phyloP scores from a whole-genome alignment of 1,140 invertebrate genomes.

The Eulimnadia texana region DNA sequence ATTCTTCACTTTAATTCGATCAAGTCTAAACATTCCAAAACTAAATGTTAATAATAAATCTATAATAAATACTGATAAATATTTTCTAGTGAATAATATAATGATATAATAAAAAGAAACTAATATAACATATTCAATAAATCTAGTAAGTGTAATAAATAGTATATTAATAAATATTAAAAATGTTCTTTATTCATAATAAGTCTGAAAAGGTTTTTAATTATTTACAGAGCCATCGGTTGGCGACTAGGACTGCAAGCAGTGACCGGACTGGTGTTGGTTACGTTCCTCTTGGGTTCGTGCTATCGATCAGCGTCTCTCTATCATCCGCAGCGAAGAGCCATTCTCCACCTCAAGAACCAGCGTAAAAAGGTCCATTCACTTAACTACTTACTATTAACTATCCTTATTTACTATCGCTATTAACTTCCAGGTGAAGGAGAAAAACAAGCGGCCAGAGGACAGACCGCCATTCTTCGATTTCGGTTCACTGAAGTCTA shows the following conservation, averaged over 20 bases:
- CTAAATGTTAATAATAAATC: too few species aligned
- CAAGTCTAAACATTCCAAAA: too few species aligned
- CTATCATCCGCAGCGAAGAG: constrained; percentile 74
- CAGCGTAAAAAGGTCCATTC: constrained; percentile 60
- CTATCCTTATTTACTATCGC: constrained; percentile 2
- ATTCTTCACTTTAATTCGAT: too few species aligned
- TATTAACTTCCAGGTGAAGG: constrained; percentile 21
- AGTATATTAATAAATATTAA: too few species aligned
- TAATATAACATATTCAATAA: too few species aligned
- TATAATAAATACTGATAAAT: too few species aligned
- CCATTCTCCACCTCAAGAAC: constrained; percentile 78
- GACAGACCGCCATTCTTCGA: constrained; percentile 72
- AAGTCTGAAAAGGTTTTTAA: constrained; percentile 12
- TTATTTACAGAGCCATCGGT: constrained; percentile 51
- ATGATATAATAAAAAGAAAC: too few species aligned
- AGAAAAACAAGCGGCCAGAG: constrained; percentile 31
- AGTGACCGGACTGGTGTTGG: constrained; percentile 63
- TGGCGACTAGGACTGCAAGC: constrained; percentile 75
- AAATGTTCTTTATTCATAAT: too few species aligned
- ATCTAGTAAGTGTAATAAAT: too few species aligned
- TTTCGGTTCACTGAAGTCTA: constrained; percentile 63
- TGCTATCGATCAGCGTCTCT: constrained; percentile 78
- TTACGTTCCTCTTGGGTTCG: constrained; percentile 72
- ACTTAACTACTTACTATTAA: constrained; percentile 27
- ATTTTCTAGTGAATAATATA: too few species aligned